phyloP scores from a whole-genome alignment of 1,140 invertebrate species.

The Bombus pyrosoma region DNA sequence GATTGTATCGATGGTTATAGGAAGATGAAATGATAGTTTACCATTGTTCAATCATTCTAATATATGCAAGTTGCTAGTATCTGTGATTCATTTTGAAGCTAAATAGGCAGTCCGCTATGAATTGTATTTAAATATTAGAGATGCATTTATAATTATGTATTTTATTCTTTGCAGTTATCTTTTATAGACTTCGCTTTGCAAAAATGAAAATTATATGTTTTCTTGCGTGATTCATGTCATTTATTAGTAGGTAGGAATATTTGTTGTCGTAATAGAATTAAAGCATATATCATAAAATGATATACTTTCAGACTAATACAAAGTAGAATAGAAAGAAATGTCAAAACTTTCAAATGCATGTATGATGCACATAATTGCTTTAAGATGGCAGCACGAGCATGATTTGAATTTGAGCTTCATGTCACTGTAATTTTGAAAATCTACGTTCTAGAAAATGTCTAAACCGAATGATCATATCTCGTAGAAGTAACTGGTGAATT shows the following conservation, averaged over 20 bases:
- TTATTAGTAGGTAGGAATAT: neutral
- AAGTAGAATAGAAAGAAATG: neutral
- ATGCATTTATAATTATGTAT: neutral
- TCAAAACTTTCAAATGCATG: neutral
- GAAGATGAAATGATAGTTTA: no score
- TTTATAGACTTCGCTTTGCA: neutral
- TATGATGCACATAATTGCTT: neutral
- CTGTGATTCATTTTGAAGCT: neutral
- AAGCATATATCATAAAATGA: neutral
- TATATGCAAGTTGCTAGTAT: neutral
- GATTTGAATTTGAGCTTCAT: neutral
- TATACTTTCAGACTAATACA: no score
- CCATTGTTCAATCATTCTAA: neutral
- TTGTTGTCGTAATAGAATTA: neutral
- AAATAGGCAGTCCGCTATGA: neutral
- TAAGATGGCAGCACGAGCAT: slow-evolving; percentile 6
- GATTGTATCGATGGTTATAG: neutral
- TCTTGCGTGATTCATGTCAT: neutral
- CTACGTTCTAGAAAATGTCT: no score
- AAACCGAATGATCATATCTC: no score
- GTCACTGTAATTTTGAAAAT: neutral
- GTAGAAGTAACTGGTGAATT: neutral
- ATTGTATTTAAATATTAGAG: neutral
- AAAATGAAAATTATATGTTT: neutral
- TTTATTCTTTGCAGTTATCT: neutral